Evolutionary conservation across 2,797 vertebrate genomes (phyloP).

Genomic region (Characodon lateralis): DNA sequence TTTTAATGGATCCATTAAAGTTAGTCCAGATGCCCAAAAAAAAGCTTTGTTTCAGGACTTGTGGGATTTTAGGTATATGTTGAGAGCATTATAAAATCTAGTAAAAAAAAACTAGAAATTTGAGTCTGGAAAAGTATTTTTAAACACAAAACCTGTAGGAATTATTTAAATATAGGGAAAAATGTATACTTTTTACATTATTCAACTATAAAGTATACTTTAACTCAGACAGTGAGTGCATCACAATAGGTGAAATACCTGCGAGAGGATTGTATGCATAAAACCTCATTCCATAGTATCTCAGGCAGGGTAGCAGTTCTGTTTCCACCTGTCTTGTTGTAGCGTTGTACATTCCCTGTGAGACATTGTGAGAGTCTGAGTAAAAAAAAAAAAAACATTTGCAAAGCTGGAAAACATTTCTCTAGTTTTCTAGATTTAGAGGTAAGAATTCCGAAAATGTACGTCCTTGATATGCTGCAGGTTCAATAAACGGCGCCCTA

Average conservation of each 20-base stretch:
- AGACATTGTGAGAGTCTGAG: not conserved
- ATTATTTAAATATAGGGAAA: not conserved
- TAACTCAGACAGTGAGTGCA: too few relatives aligned
- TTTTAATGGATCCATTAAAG: not conserved
- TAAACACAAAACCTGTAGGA: not conserved
- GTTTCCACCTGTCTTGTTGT: slow-evolving; percentile 91
- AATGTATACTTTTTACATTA: not conserved
- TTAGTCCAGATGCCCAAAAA: not conserved
- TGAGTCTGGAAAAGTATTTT: not conserved
- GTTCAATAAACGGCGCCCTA: too few relatives aligned
- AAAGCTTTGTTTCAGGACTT: not conserved
- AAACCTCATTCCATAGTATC: slow-evolving; percentile 87
- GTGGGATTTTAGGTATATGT: not conserved
- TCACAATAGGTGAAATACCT: slow-evolving; percentile 74
- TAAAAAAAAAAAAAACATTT: not conserved
- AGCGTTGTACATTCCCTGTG: slow-evolving; percentile 97
- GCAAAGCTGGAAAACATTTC: not conserved
- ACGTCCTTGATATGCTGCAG: too few relatives aligned
- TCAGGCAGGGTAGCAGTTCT: slow-evolving; percentile 91
- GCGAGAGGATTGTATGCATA: slow-evolving; percentile 95
- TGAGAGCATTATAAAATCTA: not conserved
- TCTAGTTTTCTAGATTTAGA: not conserved
- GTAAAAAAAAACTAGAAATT: not conserved
- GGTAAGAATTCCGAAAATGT: not conserved
- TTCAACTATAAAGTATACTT: not conserved